A percentile compares a stretch with the other conserved stretches of the same genome.
Conservation (phyloP, 2,113 vertebrate species). For the Grantiella picta region DNA sequence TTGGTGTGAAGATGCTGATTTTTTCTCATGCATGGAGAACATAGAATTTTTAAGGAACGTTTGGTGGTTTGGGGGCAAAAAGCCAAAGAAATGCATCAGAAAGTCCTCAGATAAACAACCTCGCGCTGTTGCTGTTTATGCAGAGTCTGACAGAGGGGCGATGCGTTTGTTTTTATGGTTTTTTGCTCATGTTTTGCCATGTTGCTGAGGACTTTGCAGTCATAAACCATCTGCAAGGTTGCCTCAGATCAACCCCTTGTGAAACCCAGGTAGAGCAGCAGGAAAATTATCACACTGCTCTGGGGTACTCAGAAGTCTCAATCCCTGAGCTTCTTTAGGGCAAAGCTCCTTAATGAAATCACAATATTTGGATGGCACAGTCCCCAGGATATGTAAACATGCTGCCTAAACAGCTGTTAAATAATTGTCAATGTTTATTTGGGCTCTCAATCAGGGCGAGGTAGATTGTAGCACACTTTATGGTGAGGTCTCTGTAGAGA, state of each 20-base stretch:
- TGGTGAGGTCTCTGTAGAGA: not conserved
- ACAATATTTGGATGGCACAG: constrained; percentile 42
- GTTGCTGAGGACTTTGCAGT: not conserved
- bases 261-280: not conserved
- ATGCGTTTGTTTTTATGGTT: not conserved
- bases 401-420: constrained; percentile 50
- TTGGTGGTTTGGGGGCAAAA: not conserved
- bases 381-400: constrained; percentile 33
- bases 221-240: not conserved
- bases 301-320: not conserved
- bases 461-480: not conserved
- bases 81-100: not conserved
- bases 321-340: constrained; percentile 5
- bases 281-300: not conserved
- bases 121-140: not conserved
- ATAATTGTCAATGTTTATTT: constrained; percentile 50
- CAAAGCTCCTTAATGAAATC: constrained; percentile 51
- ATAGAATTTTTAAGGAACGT: not conserved
- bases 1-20: not conserved
- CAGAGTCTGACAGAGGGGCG: not conserved
- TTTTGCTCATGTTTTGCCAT: not conserved
- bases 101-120: not conserved
- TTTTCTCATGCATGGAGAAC: not conserved
- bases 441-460: constrained; percentile 3
- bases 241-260: not conserved